These are phyloP conservation scores for Molossus alvarezi DNA, from an alignment of 2,797 vertebrate species.

Conservation along the genomic window DNA sequence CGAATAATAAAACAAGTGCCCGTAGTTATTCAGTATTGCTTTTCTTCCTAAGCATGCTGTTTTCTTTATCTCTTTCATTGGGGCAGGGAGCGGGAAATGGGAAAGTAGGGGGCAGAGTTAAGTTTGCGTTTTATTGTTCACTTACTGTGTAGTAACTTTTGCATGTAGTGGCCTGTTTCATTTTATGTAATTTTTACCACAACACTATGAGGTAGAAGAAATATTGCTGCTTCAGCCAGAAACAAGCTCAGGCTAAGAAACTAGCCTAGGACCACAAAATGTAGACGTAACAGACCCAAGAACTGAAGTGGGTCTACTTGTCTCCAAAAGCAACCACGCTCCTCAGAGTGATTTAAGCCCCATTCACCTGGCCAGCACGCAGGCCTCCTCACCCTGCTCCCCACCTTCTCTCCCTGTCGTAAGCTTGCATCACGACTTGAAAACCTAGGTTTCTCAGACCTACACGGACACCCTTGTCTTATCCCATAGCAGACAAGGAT, in stretches of 20 bases:
- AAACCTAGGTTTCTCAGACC: constrained; percentile 23
- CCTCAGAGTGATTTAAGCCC: constrained; percentile 14
- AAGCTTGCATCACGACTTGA: constrained; percentile 1
- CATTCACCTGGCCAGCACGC: neutral
- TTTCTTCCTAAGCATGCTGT: constrained; percentile 23
- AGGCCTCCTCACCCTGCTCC: neutral
- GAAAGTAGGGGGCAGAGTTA: neutral
- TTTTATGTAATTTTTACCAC: neutral
- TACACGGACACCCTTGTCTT: neutral
- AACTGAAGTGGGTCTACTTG: neutral
- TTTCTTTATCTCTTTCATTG: neutral
- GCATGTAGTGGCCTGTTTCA: neutral
- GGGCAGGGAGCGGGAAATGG: neutral
- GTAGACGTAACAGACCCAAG: neutral
- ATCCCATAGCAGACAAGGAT: neutral
- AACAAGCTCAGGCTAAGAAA: constrained; percentile 53
- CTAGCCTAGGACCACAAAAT: neutral
- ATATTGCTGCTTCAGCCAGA: constrained; percentile 12
- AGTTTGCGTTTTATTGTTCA: constrained; percentile 7
- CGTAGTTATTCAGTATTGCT: neutral
- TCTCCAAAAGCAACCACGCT: neutral
- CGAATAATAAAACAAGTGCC: neutral
- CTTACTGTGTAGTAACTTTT: neutral
- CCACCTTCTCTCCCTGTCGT: neutral
- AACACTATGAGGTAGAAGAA: neutral